phyloP scores from a whole-genome alignment of 1,140 invertebrate genomes.

The Rhyzopertha dominica region DNA sequence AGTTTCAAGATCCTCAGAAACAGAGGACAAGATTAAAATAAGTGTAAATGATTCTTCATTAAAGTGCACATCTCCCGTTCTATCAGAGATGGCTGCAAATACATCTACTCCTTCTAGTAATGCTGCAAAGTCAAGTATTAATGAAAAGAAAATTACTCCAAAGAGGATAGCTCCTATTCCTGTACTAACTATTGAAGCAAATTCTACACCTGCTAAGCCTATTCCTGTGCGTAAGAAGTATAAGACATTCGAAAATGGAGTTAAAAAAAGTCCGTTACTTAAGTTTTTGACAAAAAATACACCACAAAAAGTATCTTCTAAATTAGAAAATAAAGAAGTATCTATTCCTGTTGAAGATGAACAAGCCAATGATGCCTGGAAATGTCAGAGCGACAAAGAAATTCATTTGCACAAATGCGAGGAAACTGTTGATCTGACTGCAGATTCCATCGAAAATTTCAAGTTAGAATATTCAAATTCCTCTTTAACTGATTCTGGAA shows the following conservation, averaged over 20 bases:
- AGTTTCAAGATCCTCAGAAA: not conserved
- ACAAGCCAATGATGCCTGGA: constrained; percentile 42
- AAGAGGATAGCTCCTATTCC: constrained; percentile 17
- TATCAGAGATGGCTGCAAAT: constrained; percentile 1
- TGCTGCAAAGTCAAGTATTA: not conserved
- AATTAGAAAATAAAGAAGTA: constrained; percentile 5
- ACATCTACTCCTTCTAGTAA: not conserved
- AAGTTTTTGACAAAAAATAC: constrained; percentile 26
- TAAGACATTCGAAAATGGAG: constrained; percentile 5
- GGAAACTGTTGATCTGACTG: constrained; percentile 40
- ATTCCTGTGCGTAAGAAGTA: not conserved
- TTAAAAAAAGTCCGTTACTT: constrained; percentile 23
- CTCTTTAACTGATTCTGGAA: constrained; percentile 21
- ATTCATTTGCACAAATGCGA: constrained; percentile 28
- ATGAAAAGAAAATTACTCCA: constrained; percentile 6
- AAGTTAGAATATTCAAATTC: constrained; percentile 55
- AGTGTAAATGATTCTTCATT: constrained; percentile 13
- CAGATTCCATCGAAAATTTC: constrained; percentile 58
- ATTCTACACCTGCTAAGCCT: not conserved
- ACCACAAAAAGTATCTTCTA: constrained; percentile 8
- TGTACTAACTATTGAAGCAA: constrained; percentile 3
- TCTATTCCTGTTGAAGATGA: constrained; percentile 19
- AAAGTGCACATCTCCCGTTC: not conserved
- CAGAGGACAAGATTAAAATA: constrained; percentile 2
- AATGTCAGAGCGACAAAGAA: constrained; percentile 12